Conservation (phyloP, 1,140 invertebrate genomes). For the Dreissena rostriformis region DNA sequence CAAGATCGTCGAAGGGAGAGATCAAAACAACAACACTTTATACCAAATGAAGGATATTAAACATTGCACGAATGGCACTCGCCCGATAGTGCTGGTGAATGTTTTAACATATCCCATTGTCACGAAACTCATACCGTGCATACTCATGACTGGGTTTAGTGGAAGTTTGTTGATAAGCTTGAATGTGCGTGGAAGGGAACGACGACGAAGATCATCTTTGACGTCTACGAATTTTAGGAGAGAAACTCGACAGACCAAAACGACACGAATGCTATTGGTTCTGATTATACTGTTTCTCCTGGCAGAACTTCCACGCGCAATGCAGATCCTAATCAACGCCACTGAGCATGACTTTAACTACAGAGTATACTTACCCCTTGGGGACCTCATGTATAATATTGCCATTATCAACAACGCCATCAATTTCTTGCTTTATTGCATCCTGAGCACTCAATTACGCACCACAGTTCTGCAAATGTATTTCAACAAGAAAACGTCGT, state of each 20-base stretch:
- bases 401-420: constrained; percentile 95
- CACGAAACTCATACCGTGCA: constrained; percentile 81
- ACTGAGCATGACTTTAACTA: constrained; percentile 72
- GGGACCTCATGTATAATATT: constrained; percentile 94
- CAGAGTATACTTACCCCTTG: constrained; percentile 84
- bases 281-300: constrained; percentile 89
- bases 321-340: constrained; percentile 77
- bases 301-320: constrained; percentile 90
- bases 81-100: constrained; percentile 69
- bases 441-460: constrained; percentile 95
- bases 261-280: constrained; percentile 81
- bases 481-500: constrained; percentile 57
- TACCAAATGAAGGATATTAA: constrained; percentile 80
- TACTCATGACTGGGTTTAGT: constrained; percentile 81
- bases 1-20: constrained; percentile 59
- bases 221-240: constrained; percentile 81
- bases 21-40: constrained; percentile 56
- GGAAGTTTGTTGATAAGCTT: constrained; percentile 82
- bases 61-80: constrained; percentile 67
- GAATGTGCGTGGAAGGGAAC: constrained; percentile 75
- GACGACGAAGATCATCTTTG: constrained; percentile 68
- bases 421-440: constrained; percentile 96
- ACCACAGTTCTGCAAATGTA: constrained; percentile 87
- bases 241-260: constrained; percentile 87
- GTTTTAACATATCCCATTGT: constrained; percentile 76